Conservation (phyloP, 2,888 invertebrate species). For the Gastrophysa polygoni region DNA sequence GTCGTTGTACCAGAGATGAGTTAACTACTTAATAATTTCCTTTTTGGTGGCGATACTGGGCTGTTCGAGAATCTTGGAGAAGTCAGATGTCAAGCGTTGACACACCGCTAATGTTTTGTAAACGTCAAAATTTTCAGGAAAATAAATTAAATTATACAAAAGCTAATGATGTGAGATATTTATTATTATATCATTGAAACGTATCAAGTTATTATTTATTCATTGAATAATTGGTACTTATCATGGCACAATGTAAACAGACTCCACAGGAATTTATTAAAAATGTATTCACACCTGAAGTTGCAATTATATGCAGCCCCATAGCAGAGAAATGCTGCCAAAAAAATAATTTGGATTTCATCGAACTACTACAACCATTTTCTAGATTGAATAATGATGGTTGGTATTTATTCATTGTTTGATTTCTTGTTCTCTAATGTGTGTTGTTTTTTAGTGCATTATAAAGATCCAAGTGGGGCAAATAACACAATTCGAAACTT, state of each 20-base stretch:
- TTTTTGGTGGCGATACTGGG: too few species aligned
- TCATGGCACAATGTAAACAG: slow-evolving; percentile 67
- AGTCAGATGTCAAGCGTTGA: too few species aligned
- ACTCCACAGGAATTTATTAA: slow-evolving; percentile 87
- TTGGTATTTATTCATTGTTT: slow-evolving; percentile 51
- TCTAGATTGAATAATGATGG: slow-evolving; percentile 76
- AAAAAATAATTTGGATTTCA: slow-evolving; percentile 89
- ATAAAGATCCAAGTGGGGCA: slow-evolving; percentile 82
- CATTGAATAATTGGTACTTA: slow-evolving; percentile 15
- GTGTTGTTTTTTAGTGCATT: slow-evolving; percentile 67
- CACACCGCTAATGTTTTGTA: slow-evolving; percentile 6
- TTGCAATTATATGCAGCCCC: slow-evolving; percentile 83
- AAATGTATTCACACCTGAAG: slow-evolving; percentile 86
- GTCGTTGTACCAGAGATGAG: too few species aligned
- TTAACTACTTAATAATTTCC: too few species aligned
- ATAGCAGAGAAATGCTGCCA: slow-evolving; percentile 84
- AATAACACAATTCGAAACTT: slow-evolving; percentile 75
- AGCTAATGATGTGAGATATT: slow-evolving; percentile 7
- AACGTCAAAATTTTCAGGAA: slow-evolving; percentile 3
- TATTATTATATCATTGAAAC: not conserved
- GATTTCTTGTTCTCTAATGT: slow-evolving; percentile 12
- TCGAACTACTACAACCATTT: slow-evolving; percentile 91
- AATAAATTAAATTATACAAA: not conserved
- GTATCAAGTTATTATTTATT: not conserved
- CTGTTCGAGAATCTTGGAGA: too few species aligned